Evolutionary conservation across 2,888 invertebrate genomes (phyloP), one percentile per base, ranked within the genome.

Genomic region (Cepaea hortensis): DNA sequence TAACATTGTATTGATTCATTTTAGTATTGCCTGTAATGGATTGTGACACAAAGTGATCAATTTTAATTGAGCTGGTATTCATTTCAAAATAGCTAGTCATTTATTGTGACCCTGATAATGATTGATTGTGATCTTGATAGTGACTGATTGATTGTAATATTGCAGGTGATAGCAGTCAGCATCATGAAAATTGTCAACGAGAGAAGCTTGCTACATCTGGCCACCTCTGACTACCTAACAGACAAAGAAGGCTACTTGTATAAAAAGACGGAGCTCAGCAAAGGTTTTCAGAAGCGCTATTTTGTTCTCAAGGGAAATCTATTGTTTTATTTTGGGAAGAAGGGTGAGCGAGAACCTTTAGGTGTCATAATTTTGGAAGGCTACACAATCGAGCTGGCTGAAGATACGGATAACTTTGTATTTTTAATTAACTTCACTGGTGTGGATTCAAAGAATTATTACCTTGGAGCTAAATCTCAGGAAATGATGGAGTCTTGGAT

Each of bases 301-400:
- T 99, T 98, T 95, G 96, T 98, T 9, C 95, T 99, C 6, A 99
- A 98, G 95, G 98, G 98, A 46, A 99, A 99, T 94, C 95, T 99
- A 68, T 95, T 99, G 9, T 99, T 98, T 94, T 99, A 99, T 94
- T 98, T 98, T 93, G 98, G 98, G 91, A 97, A 97, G 91, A 97
- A 97, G 91, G 96, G 96, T 0, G 98, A 98, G 91, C 97, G 97
- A 91, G 98, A 99, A 92, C 98, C 99, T 0, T 95, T 97, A 0
- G 98, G 98, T 1, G 97, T 98, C 81, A 97, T 99, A 81, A 97
- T 99, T 85, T 95, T 99, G 0, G 98, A 99, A 95, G 98, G 98
- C 61, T 98, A 98, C 93, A 98, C 98, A 23, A 97, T 98, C 88
- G 94, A 95, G 89, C 89, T 95, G 50, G 92, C 93, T 35, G 94